Conservation (phyloP, 2,113 vertebrate genomes). For the Aviceda subcristata region DNA sequence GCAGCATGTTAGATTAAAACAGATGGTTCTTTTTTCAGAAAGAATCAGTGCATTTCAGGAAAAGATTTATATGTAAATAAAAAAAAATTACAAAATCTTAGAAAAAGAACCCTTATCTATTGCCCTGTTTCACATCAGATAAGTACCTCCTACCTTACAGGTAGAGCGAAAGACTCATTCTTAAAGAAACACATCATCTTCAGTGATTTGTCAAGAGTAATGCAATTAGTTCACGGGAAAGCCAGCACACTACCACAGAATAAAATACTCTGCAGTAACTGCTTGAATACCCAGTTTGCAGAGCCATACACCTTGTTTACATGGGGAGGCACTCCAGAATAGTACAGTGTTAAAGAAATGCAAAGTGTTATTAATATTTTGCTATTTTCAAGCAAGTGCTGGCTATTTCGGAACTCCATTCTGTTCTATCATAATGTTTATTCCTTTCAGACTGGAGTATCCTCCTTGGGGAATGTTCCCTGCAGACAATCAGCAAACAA, state of each 20-base stretch:
- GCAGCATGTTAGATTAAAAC: neutral
- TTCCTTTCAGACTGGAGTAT: slow-evolving; percentile 90
- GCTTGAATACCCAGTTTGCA: fast-evolving
- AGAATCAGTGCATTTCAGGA: neutral
- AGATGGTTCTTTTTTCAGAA: neutral
- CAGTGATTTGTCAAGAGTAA: neutral
- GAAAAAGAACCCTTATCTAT: neutral
- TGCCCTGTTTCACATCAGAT: neutral
- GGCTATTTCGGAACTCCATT: neutral
- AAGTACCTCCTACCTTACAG: neutral
- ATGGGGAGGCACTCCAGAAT: neutral
- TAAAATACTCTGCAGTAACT: neutral
- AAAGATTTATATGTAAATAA: neutral
- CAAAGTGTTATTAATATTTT: neutral
- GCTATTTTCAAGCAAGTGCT: neutral
- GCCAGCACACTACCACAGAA: neutral
- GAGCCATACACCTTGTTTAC: neutral
- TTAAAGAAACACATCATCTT: neutral
- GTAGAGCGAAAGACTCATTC: neutral
- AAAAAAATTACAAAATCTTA: neutral
- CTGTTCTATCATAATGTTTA: neutral
- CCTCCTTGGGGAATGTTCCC: slow-evolving; percentile 92
- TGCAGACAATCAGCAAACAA: slow-evolving; percentile 93
- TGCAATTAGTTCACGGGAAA: neutral
- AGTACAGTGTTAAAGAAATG: neutral